Base-by-base conservation (phyloP, 1,140 invertebrate genomes). In the Ericerus pela region DNA sequence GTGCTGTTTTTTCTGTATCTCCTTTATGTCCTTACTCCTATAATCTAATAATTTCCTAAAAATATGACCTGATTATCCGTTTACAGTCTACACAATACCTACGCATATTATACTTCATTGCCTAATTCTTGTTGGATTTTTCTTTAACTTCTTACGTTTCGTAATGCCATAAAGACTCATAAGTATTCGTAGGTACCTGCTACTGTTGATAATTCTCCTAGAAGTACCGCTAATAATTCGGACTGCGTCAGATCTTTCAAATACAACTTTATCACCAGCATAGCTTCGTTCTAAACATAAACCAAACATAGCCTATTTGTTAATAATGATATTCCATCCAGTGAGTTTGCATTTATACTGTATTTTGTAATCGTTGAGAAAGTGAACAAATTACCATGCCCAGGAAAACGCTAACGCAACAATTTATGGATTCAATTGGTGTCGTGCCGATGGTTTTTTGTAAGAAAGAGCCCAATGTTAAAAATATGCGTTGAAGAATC, bases 161-260 rank as follows among this genome's bases (percentile, higher is more conserved):
- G n/a, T n/a, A n/a, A n/a, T n/a, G n/a, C n/a, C n/a, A n/a, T n/a
- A n/a, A n/a, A n/a, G n/a, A n/a, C n/a, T n/a, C n/a, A n/a, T n/a
- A n/a, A n/a, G n/a, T n/a, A n/a, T n/a, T n/a, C n/a, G n/a, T 18
- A 61, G 61, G 65, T 66, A 77, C 90, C 94, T 30, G 93, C 91
- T 18, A 96, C 89, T 8, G 92, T 94, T 0, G 92, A 87, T 69
- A 96, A 96, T 8, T 94, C 94, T 1, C 86, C 88, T 3, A 85
- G 80, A 85, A 96, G 89, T 14, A 98, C 75, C 1, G 92, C 82
- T 68, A 96, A 90, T 0, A 97, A 69, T 72, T 98, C 94, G 0
- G 90, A 95, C 37, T 77, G 73, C 0, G 93, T 96, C 64, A 97
- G 74, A 53, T 79, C 66, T n/a, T 71, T 64, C 10, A 98, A 68